Evolutionary conservation across 1,140 invertebrate genomes (phyloP).

Genomic region (Halictus rubicundus): DNA sequence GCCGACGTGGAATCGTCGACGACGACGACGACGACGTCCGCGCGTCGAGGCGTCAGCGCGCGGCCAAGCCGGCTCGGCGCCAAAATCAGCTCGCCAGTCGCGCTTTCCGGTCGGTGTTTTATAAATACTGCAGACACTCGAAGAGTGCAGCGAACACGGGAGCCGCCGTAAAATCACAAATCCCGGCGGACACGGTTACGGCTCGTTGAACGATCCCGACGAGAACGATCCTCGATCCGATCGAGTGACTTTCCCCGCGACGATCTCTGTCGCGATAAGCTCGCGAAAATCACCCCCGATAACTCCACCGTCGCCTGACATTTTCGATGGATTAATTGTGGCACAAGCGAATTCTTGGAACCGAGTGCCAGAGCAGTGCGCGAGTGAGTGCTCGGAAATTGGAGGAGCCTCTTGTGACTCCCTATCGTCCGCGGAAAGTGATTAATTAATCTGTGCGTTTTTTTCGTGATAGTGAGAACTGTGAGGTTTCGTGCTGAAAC

Average conservation of each 20-base stretch:
- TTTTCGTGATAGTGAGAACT: conserved; percentile 6
- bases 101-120: conserved; percentile 81
- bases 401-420: neutral
- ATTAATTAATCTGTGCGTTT: conserved; percentile 20
- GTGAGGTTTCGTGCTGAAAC: too few relatives aligned
- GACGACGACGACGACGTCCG: conserved; percentile 46
- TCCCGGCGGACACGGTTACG: conserved; percentile 25
- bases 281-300: too few relatives aligned
- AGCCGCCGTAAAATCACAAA: conserved; percentile 55
- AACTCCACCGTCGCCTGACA: neutral
- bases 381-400: conserved; percentile 9
- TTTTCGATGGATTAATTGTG: conserved; percentile 44
- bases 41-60: conserved; percentile 60
- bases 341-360: conserved; percentile 34
- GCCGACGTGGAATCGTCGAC: conserved; percentile 14
- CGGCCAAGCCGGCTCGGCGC: conserved; percentile 76
- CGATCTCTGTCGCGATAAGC: too few relatives aligned
- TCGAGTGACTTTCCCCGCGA: too few relatives aligned
- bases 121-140: conserved; percentile 79
- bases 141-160: conserved; percentile 68
- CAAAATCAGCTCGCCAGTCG: conserved; percentile 78
- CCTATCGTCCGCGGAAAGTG: neutral
- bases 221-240: neutral
- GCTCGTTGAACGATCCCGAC: neutral
- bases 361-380: conserved; percentile 11